Conservation (phyloP, 2,797 vertebrate species). For the Enteromius viviparus region DNA sequence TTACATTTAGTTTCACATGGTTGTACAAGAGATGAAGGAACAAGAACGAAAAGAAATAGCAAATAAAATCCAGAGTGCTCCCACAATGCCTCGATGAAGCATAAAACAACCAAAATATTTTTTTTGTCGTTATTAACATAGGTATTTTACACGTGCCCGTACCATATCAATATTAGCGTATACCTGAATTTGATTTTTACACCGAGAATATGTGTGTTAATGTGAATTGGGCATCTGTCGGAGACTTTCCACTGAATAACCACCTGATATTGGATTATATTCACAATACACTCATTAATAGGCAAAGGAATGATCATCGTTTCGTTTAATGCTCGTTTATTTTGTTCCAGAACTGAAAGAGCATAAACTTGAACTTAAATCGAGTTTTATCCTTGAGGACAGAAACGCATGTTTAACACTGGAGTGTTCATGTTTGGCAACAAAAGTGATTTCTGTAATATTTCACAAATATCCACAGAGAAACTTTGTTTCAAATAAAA, state of each 20-base stretch:
- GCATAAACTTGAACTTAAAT: conserved; percentile 40
- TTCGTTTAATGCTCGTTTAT: conserved; percentile 35
- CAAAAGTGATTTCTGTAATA: conserved; percentile 64
- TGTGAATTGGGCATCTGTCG: conserved; percentile 45
- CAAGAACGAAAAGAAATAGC: conserved; percentile 79
- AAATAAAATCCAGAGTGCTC: conserved; percentile 62
- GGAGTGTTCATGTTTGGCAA: conserved; percentile 56
- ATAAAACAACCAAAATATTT: conserved; percentile 94
- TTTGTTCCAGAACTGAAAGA: conserved; percentile 26
- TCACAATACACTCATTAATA: conserved; percentile 68
- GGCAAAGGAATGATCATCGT: conserved; percentile 61
- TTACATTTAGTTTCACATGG: conserved; percentile 83
- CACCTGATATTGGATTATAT: conserved; percentile 62
- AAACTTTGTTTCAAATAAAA: conserved; percentile 85
- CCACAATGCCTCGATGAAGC: conserved; percentile 87
- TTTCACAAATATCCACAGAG: conserved; percentile 82
- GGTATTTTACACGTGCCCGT: conserved; percentile 89
- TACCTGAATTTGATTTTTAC: conserved; percentile 50
- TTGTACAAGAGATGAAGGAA: conserved; percentile 72
- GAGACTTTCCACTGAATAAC: conserved; percentile 49
- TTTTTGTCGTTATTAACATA: conserved; percentile 89
- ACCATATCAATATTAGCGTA: conserved; percentile 69
- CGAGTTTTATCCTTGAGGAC: conserved; percentile 81
- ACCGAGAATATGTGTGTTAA: conserved; percentile 26
- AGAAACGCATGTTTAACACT: conserved; percentile 80